Evolutionary conservation across 2,797 vertebrate species (phyloP).

Genomic region (Pitangus sulphuratus): DNA sequence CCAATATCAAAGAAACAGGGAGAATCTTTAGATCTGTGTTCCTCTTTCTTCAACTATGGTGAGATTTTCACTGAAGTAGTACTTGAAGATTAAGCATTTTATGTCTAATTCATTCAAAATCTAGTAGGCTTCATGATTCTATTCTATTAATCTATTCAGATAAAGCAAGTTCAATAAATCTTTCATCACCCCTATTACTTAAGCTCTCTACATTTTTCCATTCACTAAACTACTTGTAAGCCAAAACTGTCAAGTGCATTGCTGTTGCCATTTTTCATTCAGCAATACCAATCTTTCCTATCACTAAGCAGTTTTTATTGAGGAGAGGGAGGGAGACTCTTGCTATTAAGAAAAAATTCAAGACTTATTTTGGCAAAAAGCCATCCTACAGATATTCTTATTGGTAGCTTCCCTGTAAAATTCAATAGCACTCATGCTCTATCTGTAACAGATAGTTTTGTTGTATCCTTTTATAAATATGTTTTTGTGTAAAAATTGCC

Average conservation of each 20-base stretch:
- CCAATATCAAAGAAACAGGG: background rate
- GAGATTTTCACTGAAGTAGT: background rate
- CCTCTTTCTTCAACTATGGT: background rate
- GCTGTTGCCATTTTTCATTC: background rate
- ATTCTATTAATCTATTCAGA: background rate
- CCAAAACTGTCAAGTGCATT: background rate
- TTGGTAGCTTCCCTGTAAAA: background rate
- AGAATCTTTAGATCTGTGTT: background rate
- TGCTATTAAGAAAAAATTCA: background rate
- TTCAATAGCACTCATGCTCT: background rate
- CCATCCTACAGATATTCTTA: background rate
- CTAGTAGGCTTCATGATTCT: background rate
- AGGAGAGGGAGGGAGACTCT: background rate
- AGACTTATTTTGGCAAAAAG: background rate
- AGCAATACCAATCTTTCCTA: background rate
- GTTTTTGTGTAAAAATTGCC: background rate
- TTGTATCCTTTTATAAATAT: background rate
- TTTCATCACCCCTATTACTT: background rate
- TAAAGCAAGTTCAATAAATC: background rate
- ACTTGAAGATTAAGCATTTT: background rate
- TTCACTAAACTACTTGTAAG: background rate
- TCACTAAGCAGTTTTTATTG: background rate
- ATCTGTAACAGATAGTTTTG: background rate
- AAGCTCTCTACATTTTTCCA: background rate
- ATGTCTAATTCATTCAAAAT: background rate